These are phyloP conservation scores for Notocelia uddmanniana DNA, from an alignment of 2,888 invertebrate genomes.

Conservation along the genomic window DNA sequence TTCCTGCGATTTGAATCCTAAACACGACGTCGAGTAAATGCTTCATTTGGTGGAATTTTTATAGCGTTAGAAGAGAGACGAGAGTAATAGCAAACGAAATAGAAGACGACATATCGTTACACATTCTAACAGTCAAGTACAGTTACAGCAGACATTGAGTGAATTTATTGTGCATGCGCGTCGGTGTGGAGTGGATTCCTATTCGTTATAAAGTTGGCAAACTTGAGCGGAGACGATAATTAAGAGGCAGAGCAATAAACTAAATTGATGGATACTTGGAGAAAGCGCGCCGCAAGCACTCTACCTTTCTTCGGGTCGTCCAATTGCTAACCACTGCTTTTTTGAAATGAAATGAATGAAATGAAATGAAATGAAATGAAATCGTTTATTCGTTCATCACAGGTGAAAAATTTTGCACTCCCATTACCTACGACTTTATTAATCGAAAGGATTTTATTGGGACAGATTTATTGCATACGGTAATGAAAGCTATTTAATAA, in stretches of 20 bases:
- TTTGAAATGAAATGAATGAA: no score
- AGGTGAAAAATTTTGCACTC: no score
- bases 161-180: slow-evolving; percentile 63
- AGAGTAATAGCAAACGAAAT: slow-evolving; percentile 68
- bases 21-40: slow-evolving; percentile 46
- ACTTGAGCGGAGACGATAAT: slow-evolving; percentile 46
- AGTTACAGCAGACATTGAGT: slow-evolving; percentile 62
- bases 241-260: slow-evolving; percentile 42
- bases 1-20: slow-evolving; percentile 50
- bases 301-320: slow-evolving; percentile 24
- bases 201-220: slow-evolving; percentile 37
- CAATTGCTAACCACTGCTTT: slow-evolving; percentile 31
- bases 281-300: slow-evolving; percentile 41
- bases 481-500: not conserved
- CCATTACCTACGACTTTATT: slow-evolving; percentile 36
- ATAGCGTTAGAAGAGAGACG: slow-evolving; percentile 59
- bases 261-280: slow-evolving; percentile 40
- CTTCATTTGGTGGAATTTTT: slow-evolving; percentile 43
- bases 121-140: slow-evolving; percentile 64
- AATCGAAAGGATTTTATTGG: slow-evolving; percentile 21
- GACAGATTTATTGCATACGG: slow-evolving; percentile 24
- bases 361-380: no score
- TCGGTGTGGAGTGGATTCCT: slow-evolving; percentile 41
- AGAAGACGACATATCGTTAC: slow-evolving; percentile 55
- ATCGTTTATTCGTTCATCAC: no score